phyloP scores from a whole-genome alignment of 2,888 invertebrate species.

The Cremastinae sp. region DNA sequence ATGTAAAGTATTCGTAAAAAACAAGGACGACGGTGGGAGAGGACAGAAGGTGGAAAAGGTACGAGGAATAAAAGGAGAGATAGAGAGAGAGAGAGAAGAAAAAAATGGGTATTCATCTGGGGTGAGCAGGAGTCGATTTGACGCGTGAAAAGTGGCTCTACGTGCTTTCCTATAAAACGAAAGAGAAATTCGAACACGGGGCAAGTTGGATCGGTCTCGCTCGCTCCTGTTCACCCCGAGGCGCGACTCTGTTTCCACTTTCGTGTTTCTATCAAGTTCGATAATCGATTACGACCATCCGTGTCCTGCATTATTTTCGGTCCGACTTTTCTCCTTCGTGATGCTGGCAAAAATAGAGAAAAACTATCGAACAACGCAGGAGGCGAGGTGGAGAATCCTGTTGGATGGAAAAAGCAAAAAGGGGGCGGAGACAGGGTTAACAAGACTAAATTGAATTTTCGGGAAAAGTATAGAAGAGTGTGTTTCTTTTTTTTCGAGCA shows the following conservation, averaged over 20 bases:
- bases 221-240: background rate
- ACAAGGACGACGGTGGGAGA: too few species aligned
- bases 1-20: conserved; percentile 37
- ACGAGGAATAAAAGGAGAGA: conserved; percentile 1
- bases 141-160: conserved; percentile 44
- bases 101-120: conserved; percentile 25
- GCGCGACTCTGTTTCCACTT: conserved; percentile 10
- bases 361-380: conserved; percentile 26
- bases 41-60: too few species aligned
- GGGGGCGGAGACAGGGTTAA: conserved; percentile 39
- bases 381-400: background rate
- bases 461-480: conserved; percentile 34
- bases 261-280: conserved; percentile 16
- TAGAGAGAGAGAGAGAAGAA: background rate
- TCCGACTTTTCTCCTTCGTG: conserved; percentile 43
- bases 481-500: conserved; percentile 27
- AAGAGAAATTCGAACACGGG: conserved; percentile 9
- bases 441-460: conserved; percentile 1
- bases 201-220: background rate
- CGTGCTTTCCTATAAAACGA: conserved; percentile 11
- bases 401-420: conserved; percentile 35
- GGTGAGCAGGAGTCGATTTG: conserved; percentile 41
- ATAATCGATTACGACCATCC: conserved; percentile 45
- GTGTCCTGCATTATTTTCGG: conserved; percentile 35
- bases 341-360: conserved; percentile 24